Base-by-base conservation (phyloP, 2,888 invertebrate species). In the Lagria hirta region DNA sequence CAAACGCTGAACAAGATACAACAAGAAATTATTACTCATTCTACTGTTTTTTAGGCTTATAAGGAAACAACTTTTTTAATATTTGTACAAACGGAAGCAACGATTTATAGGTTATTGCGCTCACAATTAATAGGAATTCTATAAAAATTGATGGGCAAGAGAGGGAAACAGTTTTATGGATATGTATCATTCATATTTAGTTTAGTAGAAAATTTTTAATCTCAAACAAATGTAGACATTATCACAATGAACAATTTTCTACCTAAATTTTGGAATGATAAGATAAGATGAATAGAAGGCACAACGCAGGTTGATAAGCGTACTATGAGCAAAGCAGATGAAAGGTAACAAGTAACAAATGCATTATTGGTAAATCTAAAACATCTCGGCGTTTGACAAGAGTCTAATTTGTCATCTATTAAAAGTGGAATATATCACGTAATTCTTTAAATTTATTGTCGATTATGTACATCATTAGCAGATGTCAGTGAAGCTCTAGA, bases 401-500 rank as follows among this genome's bases (percentile, higher is more conserved):
- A 42, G 22, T 13, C 18, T 21, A 26, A 21, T 29, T 23, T 23
- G 26, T 28, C 33, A 33, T 40, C 33, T 29, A 8, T 33, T 35
- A 36, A 32, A 32, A 13, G 36, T 42, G 40, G 47, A 37, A 36
- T 42, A 61, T 61, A 62, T 66, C 62, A 62, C 64, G 57, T 54
- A 61, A 56, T 53, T 56, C 52, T 57, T 60, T 54, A 51, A 55
- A 59, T 47, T 60, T 64, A 63, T 63, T 64, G 63, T 63, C 62
- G 57, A 55, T 52, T 49, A 54, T 48, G 52, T 58, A 54, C 52
- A 52, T 58, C 54, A 57, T 52, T 51, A 61, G 49, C 45, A 51
- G 55, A 51, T 55, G 59, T 69, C 65, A 71, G 62, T 71, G 68
- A 46, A 69, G 55, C 43, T 70, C 68, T 11, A 70, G 69, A 38